These are phyloP conservation scores for Manis javanica DNA, from an alignment of 2,797 vertebrate species.

Conservation along the genomic window DNA sequence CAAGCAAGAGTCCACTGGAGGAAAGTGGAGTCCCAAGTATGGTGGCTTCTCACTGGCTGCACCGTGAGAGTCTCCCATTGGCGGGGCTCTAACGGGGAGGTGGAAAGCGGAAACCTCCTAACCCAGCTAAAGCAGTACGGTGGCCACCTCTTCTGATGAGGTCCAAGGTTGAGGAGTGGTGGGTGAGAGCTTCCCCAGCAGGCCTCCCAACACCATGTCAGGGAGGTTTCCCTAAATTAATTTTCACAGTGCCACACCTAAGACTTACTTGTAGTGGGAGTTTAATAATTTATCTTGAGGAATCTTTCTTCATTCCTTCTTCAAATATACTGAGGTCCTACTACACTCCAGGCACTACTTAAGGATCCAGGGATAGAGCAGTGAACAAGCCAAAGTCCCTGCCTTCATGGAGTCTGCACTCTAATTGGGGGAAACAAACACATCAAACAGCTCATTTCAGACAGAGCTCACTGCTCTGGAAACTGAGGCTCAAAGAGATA, in stretches of 20 bases:
- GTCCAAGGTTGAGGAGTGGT: too few species aligned
- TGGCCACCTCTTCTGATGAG: too few species aligned
- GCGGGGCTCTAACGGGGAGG: too few species aligned
- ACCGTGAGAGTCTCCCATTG: too few species aligned
- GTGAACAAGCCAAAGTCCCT: background rate
- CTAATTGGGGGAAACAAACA: background rate
- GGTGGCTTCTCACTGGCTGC: too few species aligned
- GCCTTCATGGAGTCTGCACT: background rate
- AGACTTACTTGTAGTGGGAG: background rate
- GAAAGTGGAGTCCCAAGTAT: too few species aligned
- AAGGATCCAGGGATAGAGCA: background rate
- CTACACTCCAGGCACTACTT: background rate
- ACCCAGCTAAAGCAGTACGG: too few species aligned
- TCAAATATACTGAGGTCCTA: background rate
- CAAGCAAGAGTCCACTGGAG: too few species aligned
- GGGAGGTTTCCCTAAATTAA: too few species aligned
- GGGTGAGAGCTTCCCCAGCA: too few species aligned
- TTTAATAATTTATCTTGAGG: background rate
- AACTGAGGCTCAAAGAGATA: background rate
- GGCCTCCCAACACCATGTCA: too few species aligned
- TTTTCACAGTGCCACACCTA: background rate
- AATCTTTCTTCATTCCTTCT: background rate
- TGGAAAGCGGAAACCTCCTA: too few species aligned
- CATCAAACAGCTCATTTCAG: background rate
- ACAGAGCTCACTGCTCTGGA: background rate